A percentile compares a stretch with the other conserved stretches of the same genome.
phyloP scores from a whole-genome alignment of 2,113 vertebrate genomes.

The Vidua chalybeata region DNA sequence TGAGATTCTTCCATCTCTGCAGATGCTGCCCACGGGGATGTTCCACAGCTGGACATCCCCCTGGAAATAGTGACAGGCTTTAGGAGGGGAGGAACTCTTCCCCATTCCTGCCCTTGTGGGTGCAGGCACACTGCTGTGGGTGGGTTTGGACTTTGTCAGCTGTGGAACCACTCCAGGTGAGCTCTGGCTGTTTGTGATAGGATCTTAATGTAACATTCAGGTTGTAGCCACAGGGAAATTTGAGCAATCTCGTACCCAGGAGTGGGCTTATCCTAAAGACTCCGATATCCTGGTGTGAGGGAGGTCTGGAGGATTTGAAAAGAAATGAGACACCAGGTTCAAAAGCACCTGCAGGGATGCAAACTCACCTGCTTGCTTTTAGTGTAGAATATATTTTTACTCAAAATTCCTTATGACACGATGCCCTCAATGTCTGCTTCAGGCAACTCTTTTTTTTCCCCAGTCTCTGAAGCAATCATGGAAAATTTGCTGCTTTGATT shows the following conservation, averaged over 20 bases:
- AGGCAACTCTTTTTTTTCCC: background rate
- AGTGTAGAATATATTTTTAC: background rate
- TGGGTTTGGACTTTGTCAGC: background rate
- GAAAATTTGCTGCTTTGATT: background rate
- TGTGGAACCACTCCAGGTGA: background rate
- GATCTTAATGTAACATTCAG: background rate
- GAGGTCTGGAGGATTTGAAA: background rate
- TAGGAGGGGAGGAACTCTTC: background rate
- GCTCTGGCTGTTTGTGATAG: background rate
- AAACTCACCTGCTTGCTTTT: background rate
- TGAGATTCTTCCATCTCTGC: background rate
- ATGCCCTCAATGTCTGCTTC: background rate
- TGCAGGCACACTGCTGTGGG: background rate
- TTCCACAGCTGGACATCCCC: background rate
- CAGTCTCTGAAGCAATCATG: background rate
- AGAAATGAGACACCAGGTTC: background rate
- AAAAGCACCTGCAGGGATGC: background rate
- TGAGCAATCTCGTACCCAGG: background rate
- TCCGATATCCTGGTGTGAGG: background rate
- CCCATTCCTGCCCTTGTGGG: background rate
- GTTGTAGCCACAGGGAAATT: background rate
- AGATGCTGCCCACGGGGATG: background rate
- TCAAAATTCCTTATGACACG: background rate
- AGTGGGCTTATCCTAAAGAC: background rate
- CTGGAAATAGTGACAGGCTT: background rate